These are phyloP conservation scores for Troides oblongomaculatus DNA, from an alignment of 2,888 invertebrate genomes.

Conservation along the genomic window DNA sequence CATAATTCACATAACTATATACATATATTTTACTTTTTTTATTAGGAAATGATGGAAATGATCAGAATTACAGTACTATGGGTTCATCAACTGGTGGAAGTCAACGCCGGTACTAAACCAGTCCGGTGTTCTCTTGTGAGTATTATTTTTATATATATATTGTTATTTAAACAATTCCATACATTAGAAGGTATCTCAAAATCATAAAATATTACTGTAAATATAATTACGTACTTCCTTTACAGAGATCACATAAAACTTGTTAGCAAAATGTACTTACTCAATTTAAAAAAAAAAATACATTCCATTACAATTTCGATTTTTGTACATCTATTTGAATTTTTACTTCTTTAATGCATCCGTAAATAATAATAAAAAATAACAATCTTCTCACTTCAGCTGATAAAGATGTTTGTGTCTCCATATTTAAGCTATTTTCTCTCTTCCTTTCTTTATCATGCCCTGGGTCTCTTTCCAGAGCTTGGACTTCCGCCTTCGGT, in stretches of 20 bases:
- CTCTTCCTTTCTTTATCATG: no score
- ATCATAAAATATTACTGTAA: not conserved
- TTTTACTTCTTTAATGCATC: no score
- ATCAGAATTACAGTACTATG: constrained; percentile 31
- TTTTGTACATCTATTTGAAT: no score
- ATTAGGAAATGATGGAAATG: constrained; percentile 32
- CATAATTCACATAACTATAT: no score
- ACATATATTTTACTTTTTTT: not conserved
- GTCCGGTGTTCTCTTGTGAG: constrained; percentile 58
- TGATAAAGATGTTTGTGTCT: no score
- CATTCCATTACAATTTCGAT: not conserved
- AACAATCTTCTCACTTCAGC: no score
- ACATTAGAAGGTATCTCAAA: not conserved
- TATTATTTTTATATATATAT: constrained; percentile 36
- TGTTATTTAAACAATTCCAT: not conserved
- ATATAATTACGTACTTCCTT: not conserved
- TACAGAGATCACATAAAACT: not conserved
- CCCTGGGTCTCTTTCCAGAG: no score
- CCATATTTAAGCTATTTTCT: no score
- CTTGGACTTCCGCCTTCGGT: no score
- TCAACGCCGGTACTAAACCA: constrained; percentile 58
- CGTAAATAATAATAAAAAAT: no score
- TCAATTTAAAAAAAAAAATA: not conserved
- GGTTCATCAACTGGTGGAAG: constrained; percentile 38
- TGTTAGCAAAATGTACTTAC: not conserved